Evolutionary conservation across 2,113 vertebrate genomes (phyloP).

Genomic region (Ivindomyrus marchei): DNA sequence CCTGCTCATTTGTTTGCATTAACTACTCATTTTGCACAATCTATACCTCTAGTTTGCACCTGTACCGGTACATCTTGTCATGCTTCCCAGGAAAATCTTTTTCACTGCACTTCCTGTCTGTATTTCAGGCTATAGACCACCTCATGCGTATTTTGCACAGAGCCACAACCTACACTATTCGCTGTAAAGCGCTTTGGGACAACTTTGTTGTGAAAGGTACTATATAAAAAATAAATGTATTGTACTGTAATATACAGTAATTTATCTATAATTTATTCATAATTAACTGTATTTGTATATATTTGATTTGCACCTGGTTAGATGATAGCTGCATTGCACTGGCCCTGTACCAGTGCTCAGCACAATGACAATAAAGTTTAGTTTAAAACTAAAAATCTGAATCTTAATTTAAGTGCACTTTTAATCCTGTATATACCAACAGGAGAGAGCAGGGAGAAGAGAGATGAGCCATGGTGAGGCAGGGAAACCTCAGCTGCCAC

Average conservation of each 20-base stretch:
- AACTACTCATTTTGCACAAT: neutral
- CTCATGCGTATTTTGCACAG: neutral
- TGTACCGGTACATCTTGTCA: neutral
- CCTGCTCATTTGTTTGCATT: neutral
- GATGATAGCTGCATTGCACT: neutral
- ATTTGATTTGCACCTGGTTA: neutral
- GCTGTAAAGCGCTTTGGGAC: neutral
- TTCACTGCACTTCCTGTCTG: neutral
- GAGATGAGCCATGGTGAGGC: neutral
- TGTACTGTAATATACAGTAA: neutral
- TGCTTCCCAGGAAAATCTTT: neutral
- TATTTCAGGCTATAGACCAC: neutral
- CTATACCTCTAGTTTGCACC: neutral
- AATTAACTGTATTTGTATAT: neutral
- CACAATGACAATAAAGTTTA: neutral
- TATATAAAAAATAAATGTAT: too few relatives aligned
- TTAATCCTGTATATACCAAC: neutral
- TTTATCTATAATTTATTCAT: neutral
- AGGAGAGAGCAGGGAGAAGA: neutral
- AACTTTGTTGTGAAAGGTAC: too few relatives aligned
- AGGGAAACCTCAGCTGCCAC: neutral
- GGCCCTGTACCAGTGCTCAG: neutral
- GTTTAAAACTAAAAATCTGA: neutral
- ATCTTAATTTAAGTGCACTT: neutral
- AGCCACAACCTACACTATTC: neutral